Base-by-base conservation (phyloP, 2,797 vertebrate genomes). In the Crax fasciolata region DNA sequence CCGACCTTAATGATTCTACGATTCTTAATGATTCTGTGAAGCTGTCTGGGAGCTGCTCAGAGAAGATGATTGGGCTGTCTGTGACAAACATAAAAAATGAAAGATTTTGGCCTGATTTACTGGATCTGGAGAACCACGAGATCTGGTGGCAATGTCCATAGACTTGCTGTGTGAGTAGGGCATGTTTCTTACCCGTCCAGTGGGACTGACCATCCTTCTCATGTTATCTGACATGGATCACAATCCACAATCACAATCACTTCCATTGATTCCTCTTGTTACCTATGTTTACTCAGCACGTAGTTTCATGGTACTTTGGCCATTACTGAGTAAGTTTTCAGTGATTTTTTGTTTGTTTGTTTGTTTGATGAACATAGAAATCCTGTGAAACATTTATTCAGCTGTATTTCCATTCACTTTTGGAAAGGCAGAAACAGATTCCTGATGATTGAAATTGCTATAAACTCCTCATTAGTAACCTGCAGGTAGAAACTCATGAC, bases 111-210 rank as follows among this genome's bases (percentile, higher is more conserved):
- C 18, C 5, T 43, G 18, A 38, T 72, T 75, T 51, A 35, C 5
- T 5, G 41, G 39, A 21, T 61, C 35, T 84, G 35, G 71, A 81
- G 46, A 65, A 25, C 25, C 18, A 28, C 21, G 13, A 59, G 12
- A 15, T 43, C 14, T 44, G 51, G 23, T 16, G 5, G 79, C 14
- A 77, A 17, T 57, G 35, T 32, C n/a, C 43, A 23, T 12, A 52
- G 48, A 15, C 10, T 55, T 63, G 13, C 18, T 20, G 13, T 70
- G 51, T 61, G 35, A 48, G 38, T 46, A 32, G 28, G 38, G 5
- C 1, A 1, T 5, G 12, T 73, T 77, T 67, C 54, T n/a, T 32
- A 68, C 3, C 3, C 25, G 30, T 39, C 2, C 3, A 62, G 13
- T 27, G 30, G 30, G 12, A 58, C 57, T 44, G 28, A 8, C 70